These are phyloP conservation scores for Pseudomyrmex sp. DNA, from an alignment of 1,140 invertebrate genomes.

Conservation along the genomic window DNA sequence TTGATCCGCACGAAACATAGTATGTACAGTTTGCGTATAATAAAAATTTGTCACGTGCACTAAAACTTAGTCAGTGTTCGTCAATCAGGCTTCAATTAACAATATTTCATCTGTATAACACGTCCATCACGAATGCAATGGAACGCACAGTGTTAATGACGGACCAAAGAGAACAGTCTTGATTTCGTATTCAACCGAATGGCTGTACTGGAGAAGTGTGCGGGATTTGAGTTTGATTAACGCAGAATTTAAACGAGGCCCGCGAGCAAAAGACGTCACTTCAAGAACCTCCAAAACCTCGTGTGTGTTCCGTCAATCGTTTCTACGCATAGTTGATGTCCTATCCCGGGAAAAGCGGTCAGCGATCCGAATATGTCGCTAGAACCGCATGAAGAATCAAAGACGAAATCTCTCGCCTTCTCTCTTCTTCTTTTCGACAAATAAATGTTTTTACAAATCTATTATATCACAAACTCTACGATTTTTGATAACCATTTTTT, in stretches of 20 bases:
- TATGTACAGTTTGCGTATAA: too few species aligned
- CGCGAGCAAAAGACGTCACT: neutral
- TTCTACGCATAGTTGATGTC: conserved; percentile 3
- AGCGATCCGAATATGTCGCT: conserved; percentile 2
- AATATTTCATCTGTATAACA: neutral
- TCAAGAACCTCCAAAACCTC: neutral
- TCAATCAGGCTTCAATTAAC: too few species aligned
- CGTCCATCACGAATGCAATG: neutral
- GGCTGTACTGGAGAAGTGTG: neutral
- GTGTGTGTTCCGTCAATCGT: neutral
- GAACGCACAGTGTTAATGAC: conserved; percentile 15
- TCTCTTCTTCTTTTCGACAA: neutral
- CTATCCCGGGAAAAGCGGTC: neutral
- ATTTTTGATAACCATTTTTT: neutral
- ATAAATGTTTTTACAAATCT: neutral
- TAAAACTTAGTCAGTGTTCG: too few species aligned
- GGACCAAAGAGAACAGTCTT: conserved; percentile 7
- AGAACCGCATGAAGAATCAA: conserved; percentile 22
- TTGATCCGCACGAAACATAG: too few species aligned
- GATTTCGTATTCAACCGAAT: neutral
- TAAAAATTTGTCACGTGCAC: too few species aligned
- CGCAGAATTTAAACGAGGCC: conserved; percentile 55
- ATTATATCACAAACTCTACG: neutral
- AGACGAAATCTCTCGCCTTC: neutral
- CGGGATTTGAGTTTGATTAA: conserved; percentile 57